A percentile compares a stretch with the other conserved stretches of the same genome.
These are phyloP conservation scores for Damaliscus lunatus DNA, from an alignment of 2,113 vertebrate genomes.

Conservation along the genomic window DNA sequence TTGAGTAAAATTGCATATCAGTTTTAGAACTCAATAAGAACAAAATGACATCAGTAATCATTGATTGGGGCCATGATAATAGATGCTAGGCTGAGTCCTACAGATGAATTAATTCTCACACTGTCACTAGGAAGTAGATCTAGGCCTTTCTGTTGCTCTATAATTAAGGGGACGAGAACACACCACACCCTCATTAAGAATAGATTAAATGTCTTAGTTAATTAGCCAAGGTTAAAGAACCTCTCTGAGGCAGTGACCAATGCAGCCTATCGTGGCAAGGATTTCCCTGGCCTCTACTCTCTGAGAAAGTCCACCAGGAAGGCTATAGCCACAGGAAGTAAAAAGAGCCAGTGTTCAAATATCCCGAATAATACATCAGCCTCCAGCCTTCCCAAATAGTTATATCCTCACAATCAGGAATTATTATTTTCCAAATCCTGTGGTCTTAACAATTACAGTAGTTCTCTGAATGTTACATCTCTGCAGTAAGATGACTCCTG, in stretches of 20 bases:
- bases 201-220: slow-evolving; percentile 32
- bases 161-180: neutral
- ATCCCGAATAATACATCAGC: neutral
- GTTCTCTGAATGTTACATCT: slow-evolving; percentile 3
- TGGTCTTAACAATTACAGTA: neutral
- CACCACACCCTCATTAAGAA: neutral
- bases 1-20: slow-evolving; percentile 1
- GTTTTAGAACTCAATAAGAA: slow-evolving; percentile 9
- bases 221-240: neutral
- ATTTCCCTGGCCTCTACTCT: neutral
- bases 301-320: neutral
- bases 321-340: neutral
- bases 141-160: neutral
- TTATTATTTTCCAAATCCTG: neutral
- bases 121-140: neutral
- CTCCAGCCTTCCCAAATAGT: neutral
- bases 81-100: neutral
- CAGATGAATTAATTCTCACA: neutral
- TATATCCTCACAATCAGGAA: neutral
- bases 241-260: neutral
- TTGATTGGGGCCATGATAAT: neutral
- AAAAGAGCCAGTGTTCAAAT: neutral
- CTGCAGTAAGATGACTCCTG: neutral
- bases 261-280: neutral
- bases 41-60: neutral